Percentiles rank a stretch among this genome's conserved stretches.
Conservation (phyloP, 2,888 invertebrate genomes). For the Cartodere bifasciata region DNA sequence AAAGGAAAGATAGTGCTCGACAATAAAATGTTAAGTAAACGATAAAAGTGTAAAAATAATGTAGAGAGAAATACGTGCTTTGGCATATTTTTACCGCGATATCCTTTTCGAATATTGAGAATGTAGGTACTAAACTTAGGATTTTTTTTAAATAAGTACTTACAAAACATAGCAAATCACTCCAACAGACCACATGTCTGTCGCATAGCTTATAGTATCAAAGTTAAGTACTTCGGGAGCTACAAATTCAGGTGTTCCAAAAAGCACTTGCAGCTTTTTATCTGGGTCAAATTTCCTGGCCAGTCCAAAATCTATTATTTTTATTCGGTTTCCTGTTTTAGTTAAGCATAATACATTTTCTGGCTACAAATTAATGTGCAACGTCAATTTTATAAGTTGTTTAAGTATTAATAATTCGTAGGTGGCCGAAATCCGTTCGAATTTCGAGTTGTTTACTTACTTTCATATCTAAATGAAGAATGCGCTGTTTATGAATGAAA, state of each 20-base stretch:
- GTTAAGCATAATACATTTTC: constrained; percentile 97
- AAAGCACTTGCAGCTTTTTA: constrained; percentile 85
- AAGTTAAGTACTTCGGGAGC: constrained; percentile 99
- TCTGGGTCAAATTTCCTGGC: constrained; percentile 85
- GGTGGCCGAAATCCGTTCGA: neutral
- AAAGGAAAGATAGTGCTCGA: too few species aligned
- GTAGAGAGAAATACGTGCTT: too few species aligned
- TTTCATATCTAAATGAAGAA: constrained; percentile 96
- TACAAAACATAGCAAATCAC: constrained; percentile 97
- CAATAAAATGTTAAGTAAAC: too few species aligned
- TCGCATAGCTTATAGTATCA: constrained; percentile 88
- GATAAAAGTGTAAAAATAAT: too few species aligned
- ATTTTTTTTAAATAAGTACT: too few species aligned
- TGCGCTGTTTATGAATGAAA: constrained; percentile 91
- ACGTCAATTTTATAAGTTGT: neutral
- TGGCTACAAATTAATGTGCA: constrained; percentile 49
- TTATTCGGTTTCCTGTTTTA: constrained; percentile 92
- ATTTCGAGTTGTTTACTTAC: constrained; percentile 37
- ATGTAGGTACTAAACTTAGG: too few species aligned
- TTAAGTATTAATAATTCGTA: too few species aligned
- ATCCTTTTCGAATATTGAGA: too few species aligned
- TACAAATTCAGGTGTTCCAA: constrained; percentile 98
- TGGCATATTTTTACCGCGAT: too few species aligned
- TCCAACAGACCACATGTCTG: constrained; percentile 99
- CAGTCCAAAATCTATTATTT: constrained; percentile 96